A percentile compares a stretch with the other conserved stretches of the same genome.
phyloP scores from a whole-genome alignment of 2,797 vertebrate genomes.

The Tolypeutes matacus region DNA sequence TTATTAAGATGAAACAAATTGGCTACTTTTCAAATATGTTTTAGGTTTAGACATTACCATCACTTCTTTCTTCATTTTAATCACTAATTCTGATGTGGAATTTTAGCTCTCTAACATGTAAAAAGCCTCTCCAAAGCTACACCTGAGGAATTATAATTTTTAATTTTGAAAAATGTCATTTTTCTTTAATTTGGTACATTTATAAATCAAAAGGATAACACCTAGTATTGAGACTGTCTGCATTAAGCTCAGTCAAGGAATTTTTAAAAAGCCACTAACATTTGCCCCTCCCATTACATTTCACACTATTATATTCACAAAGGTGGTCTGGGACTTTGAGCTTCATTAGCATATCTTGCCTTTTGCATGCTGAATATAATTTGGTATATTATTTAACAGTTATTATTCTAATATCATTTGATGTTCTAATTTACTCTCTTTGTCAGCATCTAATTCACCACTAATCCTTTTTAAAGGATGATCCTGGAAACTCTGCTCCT shows the following conservation, averaged over 20 bases:
- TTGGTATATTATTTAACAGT: constrained; percentile 83
- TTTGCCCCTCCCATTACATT: constrained; percentile 74
- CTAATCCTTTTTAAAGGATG: constrained; percentile 82
- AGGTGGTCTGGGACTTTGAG: constrained; percentile 71
- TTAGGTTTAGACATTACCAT: neutral
- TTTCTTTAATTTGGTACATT: constrained; percentile 54
- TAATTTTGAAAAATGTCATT: constrained; percentile 34
- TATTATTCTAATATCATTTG: constrained; percentile 84
- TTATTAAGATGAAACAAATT: neutral
- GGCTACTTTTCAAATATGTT: neutral
- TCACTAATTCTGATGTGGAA: neutral
- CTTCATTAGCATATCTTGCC: constrained; percentile 85
- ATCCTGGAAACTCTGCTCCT: constrained; percentile 74
- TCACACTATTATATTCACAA: constrained; percentile 79
- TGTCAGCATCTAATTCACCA: constrained; percentile 80
- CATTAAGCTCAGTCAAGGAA: constrained; percentile 74
- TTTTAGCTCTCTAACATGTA: neutral
- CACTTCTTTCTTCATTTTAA: neutral
- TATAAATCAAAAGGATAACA: constrained; percentile 75
- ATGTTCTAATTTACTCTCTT: constrained; percentile 84
- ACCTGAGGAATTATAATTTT: neutral
- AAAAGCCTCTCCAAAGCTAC: neutral
- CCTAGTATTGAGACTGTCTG: constrained; percentile 78
- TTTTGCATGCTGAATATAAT: constrained; percentile 86
- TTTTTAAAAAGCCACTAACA: constrained; percentile 76